Conservation (phyloP, 2,113 vertebrate species). For the Tursiops truncatus region DNA sequence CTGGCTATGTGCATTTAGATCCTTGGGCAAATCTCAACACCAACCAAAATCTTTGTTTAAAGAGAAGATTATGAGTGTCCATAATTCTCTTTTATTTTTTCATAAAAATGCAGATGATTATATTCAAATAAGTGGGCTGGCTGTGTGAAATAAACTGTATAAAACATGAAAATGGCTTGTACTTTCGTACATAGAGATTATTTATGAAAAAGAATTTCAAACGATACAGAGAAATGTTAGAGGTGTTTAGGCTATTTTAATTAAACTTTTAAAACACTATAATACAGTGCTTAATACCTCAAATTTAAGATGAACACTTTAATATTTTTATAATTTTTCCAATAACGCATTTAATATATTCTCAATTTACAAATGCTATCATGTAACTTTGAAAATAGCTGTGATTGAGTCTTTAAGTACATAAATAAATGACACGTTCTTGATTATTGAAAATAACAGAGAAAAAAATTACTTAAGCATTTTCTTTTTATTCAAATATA, state of each 20-base stretch:
- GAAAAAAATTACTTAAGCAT: not conserved
- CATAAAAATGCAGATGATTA: not conserved
- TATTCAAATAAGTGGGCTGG: not conserved
- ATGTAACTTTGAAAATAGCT: not conserved
- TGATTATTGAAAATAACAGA: not conserved
- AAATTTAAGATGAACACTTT: not conserved
- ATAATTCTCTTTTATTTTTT: not conserved
- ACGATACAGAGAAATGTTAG: not conserved
- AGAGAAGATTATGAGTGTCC: not conserved
- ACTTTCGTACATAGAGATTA: not conserved
- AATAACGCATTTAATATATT: not conserved
- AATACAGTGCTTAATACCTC: not conserved
- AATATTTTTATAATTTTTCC: not conserved
- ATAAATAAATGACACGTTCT: not conserved
- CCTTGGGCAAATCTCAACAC: not conserved
- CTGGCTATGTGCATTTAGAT: not conserved
- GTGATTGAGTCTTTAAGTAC: not conserved
- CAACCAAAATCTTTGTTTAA: not conserved
- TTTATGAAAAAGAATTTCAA: not conserved
- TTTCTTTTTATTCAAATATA: not conserved
- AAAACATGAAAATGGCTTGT: not conserved
- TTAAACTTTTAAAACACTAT: not conserved
- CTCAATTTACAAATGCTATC: not conserved
- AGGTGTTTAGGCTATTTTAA: not conserved
- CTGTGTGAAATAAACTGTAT: not conserved